A percentile compares a stretch with the other conserved stretches of the same genome.
Evolutionary conservation across 2,113 vertebrate species (phyloP).

Genomic region (Leiothrix lutea): DNA sequence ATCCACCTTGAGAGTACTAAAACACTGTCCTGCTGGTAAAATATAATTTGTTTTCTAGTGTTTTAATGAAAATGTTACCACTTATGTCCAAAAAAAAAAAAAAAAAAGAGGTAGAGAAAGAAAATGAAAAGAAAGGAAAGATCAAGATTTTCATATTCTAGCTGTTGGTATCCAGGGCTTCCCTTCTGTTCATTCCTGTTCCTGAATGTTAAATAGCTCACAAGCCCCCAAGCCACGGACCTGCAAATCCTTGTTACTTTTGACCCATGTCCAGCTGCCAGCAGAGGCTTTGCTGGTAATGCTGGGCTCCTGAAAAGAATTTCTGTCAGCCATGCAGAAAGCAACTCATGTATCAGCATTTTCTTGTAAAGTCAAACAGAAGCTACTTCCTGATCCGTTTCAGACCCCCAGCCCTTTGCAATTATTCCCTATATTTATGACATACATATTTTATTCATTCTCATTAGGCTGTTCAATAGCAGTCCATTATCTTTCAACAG

Average conservation of each 20-base stretch:
- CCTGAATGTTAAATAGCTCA: background rate
- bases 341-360: background rate
- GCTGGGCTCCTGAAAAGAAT: background rate
- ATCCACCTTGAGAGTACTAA: slow-evolving; percentile 47
- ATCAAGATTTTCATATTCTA: background rate
- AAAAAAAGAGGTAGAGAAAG: background rate
- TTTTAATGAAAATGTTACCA: slow-evolving; percentile 41
- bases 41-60: slow-evolving; percentile 34
- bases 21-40: slow-evolving; percentile 45
- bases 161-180: background rate
- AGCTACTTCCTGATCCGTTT: background rate
- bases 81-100: background rate
- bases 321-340: background rate
- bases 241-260: background rate
- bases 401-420: background rate
- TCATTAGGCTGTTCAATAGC: slow-evolving; percentile 22
- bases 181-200: background rate
- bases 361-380: background rate
- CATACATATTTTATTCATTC: slow-evolving; percentile 49
- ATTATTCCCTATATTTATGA: slow-evolving; percentile 19
- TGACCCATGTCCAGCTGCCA: background rate
- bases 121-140: background rate
- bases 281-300: background rate
- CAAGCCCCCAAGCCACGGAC: background rate
- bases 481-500: slow-evolving; percentile 24